Percentiles rank a stretch among this genome's conserved stretches.
phyloP scores from a whole-genome alignment of 2,113 vertebrate species.

The Choloepus hoffmanni region DNA sequence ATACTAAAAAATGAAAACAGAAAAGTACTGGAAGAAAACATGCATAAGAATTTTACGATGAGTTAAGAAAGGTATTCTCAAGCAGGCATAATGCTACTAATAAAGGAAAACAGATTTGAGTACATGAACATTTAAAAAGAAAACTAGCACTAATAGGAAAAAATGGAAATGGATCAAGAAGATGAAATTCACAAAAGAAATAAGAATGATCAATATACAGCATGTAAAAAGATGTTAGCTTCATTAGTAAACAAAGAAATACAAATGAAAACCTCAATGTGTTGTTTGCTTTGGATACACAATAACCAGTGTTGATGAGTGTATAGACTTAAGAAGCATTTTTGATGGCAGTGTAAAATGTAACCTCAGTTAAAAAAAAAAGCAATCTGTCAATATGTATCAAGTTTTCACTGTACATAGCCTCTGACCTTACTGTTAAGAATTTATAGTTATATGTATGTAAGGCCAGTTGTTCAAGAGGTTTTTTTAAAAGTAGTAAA shows the following conservation, averaged over 20 bases:
- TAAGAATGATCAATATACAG: neutral
- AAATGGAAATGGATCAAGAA: neutral
- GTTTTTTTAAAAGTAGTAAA: neutral
- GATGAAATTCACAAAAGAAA: neutral
- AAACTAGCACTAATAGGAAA: neutral
- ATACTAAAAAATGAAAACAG: neutral
- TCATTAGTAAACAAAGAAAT: neutral
- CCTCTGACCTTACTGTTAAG: neutral
- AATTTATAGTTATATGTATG: neutral
- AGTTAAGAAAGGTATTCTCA: neutral
- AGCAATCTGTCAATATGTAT: neutral
- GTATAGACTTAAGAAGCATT: neutral
- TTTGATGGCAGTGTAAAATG: neutral
- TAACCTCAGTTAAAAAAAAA: neutral
- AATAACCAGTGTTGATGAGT: neutral
- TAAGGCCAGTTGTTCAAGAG: neutral
- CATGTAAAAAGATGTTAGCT: neutral
- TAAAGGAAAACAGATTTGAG: neutral
- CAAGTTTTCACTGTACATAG: neutral
- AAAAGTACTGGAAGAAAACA: neutral
- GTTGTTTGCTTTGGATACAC: neutral
- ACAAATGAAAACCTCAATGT: neutral
- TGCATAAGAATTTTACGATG: neutral
- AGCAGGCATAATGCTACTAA: neutral
- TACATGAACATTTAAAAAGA: neutral